phyloP scores from a whole-genome alignment of 2,113 vertebrate genomes.

The Silurus asotus region DNA sequence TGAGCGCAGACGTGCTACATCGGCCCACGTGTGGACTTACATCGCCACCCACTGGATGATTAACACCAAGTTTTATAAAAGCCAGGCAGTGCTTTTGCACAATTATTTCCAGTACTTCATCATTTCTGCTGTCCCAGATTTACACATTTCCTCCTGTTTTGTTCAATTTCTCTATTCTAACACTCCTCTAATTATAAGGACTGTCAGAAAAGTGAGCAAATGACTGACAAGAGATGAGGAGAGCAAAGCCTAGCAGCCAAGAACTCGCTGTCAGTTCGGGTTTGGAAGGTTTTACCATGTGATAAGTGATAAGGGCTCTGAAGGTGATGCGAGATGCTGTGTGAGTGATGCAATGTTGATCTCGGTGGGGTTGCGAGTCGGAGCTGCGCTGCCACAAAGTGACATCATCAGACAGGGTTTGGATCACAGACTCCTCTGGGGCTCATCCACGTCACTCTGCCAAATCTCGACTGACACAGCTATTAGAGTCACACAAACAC shows the following conservation, averaged over 20 bases:
- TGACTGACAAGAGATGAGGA: constrained; percentile 6
- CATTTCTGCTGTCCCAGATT: background rate
- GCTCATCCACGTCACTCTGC: constrained; percentile 38
- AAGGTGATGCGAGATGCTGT: constrained; percentile 22
- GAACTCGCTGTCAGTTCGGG: constrained; percentile 6
- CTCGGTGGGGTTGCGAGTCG: constrained; percentile 47
- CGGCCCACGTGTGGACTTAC: constrained; percentile 50
- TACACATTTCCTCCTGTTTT: background rate
- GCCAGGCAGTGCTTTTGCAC: background rate
- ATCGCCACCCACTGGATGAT: constrained; percentile 52
- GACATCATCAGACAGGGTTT: constrained; percentile 58
- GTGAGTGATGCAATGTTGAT: constrained; percentile 47
- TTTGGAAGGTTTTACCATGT: constrained; percentile 28
- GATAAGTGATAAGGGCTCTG: constrained; percentile 37
- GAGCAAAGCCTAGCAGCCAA: constrained; percentile 4
- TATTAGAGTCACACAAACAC: constrained; percentile 20
- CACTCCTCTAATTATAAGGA: background rate
- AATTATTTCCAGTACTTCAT: background rate
- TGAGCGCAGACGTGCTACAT: constrained; percentile 53
- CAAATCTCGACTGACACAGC: constrained; percentile 38
- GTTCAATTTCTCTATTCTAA: background rate
- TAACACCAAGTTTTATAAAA: background rate
- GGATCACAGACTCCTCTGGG: constrained; percentile 53
- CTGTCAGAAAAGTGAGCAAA: background rate
- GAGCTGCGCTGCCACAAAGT: constrained; percentile 30